phyloP scores from a whole-genome alignment of 2,113 vertebrate species.

The Thomomys bottae region DNA sequence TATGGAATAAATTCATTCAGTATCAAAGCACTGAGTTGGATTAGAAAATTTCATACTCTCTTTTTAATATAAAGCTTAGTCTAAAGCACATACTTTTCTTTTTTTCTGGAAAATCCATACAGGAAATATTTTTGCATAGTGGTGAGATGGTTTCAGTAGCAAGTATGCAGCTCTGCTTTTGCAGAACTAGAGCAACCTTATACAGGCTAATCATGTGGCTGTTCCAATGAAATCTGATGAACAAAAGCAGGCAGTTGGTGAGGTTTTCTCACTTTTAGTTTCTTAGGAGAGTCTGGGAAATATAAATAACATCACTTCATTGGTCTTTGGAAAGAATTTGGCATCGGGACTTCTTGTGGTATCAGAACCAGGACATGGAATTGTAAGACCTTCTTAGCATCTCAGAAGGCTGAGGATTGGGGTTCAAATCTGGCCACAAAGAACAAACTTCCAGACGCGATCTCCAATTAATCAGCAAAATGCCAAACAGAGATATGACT shows the following conservation, averaged over 20 bases:
- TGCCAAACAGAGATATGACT: no score
- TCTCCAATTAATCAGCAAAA: no score
- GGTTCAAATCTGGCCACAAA: no score
- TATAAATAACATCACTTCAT: background rate
- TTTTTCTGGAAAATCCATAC: background rate
- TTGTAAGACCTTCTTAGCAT: background rate
- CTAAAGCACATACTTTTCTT: background rate
- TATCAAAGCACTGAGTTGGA: background rate
- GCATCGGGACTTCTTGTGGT: background rate
- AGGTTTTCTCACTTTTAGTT: background rate
- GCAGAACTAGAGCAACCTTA: background rate
- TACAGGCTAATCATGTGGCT: background rate
- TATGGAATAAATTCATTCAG: background rate
- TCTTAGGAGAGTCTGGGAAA: background rate
- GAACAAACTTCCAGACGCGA: no score
- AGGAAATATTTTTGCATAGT: background rate
- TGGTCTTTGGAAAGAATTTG: background rate
- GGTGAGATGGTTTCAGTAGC: background rate
- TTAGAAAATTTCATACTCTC: background rate
- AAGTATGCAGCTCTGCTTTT: background rate
- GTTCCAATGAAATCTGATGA: background rate
- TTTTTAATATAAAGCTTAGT: no score
- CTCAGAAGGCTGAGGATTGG: no score
- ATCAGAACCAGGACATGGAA: background rate
- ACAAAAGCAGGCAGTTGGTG: background rate